phyloP scores from a whole-genome alignment of 64 coral and sea anemone genomes.

The Montipora cactus region DNA sequence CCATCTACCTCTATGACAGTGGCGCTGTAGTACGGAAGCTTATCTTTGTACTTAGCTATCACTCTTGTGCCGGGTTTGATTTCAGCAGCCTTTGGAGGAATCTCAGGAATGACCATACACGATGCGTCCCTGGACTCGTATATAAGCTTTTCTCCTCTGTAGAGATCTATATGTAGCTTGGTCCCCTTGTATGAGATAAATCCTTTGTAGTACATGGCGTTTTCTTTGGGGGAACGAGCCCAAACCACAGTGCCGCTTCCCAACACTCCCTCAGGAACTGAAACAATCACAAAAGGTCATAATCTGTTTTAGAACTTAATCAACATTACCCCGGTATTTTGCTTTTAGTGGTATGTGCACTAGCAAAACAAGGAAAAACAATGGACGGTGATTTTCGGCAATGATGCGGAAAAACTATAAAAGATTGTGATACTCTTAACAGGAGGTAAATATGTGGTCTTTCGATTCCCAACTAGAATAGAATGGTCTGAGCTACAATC shows the following conservation, averaged over 20 bases:
- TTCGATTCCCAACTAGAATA: too few species aligned
- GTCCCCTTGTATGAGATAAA: constrained; percentile 87
- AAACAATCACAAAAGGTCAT: neutral
- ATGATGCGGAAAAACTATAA: too few species aligned
- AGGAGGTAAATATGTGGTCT: too few species aligned
- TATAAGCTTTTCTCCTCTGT: constrained; percentile 79
- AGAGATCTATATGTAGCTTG: constrained; percentile 89
- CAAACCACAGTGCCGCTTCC: constrained; percentile 81
- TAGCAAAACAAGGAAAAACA: too few species aligned
- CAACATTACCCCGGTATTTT: too few species aligned
- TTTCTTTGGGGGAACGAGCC: constrained; percentile 51
- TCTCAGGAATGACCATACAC: constrained; percentile 72
- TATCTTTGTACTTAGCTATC: constrained; percentile 79
- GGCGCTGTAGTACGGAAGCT: constrained; percentile 29
- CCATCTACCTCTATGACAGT: constrained; percentile 63
- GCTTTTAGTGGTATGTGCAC: too few species aligned
- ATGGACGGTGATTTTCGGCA: too few species aligned
- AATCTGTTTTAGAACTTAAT: too few species aligned
- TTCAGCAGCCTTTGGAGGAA: constrained; percentile 50
- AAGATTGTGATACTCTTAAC: too few species aligned
- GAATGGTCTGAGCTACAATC: too few species aligned
- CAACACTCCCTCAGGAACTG: constrained; percentile 83
- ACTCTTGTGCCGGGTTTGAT: constrained; percentile 73
- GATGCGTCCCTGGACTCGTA: constrained; percentile 79
- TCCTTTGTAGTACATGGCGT: constrained; percentile 66